Conservation (phyloP, 2,888 invertebrate species). For the Epistrophe eligans region DNA sequence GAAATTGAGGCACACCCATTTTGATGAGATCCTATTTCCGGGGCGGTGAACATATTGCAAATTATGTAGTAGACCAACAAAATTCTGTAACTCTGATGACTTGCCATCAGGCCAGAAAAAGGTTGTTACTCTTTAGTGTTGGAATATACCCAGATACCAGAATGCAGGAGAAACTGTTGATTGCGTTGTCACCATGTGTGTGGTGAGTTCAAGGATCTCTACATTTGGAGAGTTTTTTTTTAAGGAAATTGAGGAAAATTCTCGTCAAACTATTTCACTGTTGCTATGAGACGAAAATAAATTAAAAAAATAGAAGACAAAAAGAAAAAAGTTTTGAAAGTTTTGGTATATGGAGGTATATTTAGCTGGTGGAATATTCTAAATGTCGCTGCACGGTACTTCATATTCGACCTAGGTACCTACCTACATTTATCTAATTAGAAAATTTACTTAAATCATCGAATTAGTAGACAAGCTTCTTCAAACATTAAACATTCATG, state of each 20-base stretch:
- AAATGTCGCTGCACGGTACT: no score
- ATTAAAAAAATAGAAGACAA: not conserved
- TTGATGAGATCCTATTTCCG: constrained; percentile 76
- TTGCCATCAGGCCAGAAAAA: constrained; percentile 25
- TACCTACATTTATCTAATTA: not conserved
- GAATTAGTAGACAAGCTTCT: not conserved
- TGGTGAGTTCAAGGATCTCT: constrained; percentile 26
- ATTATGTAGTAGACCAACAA: constrained; percentile 49
- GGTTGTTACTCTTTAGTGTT: constrained; percentile 41
- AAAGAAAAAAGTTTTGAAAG: not conserved
- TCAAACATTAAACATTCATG: not conserved
- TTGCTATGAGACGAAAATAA: not conserved
- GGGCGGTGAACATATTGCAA: constrained; percentile 73
- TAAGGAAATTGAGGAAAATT: not conserved
- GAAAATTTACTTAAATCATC: not conserved
- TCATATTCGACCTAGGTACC: no score
- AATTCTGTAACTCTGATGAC: constrained; percentile 20
- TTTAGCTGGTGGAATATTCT: no score
- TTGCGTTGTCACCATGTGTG: constrained; percentile 15
- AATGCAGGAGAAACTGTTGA: constrained; percentile 15
- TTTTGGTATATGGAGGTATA: no score
- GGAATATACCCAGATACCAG: not conserved
- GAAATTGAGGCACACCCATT: constrained; percentile 76
- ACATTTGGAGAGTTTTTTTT: not conserved
- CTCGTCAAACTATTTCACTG: not conserved